Evolutionary conservation across 2,797 vertebrate genomes (phyloP).

Genomic region (Micromesistius poutassou): DNA sequence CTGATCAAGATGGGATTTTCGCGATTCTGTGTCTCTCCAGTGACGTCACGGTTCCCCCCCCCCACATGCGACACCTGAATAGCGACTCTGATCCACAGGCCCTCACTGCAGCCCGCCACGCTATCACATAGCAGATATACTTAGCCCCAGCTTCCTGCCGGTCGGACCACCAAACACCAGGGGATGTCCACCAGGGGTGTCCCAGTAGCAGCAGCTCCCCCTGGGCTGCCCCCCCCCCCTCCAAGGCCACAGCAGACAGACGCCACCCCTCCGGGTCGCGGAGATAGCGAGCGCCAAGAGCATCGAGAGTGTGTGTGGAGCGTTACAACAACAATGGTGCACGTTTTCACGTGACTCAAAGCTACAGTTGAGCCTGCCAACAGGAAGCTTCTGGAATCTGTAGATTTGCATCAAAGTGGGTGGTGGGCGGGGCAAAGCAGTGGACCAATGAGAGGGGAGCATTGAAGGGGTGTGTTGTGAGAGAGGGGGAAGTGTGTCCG

Average conservation of each 20-base stretch:
- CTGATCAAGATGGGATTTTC: not conserved
- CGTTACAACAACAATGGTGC: not conserved
- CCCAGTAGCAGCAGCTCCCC: not conserved
- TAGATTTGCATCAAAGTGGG: slow-evolving; percentile 51
- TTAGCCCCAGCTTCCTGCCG: not conserved
- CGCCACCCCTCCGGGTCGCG: not conserved
- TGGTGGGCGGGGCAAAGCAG: slow-evolving; percentile 37
- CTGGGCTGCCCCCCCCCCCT: not conserved
- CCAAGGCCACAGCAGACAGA: not conserved
- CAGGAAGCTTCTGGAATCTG: slow-evolving; percentile 51
- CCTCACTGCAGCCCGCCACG: not conserved
- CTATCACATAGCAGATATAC: not conserved
- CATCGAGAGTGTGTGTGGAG: not conserved
- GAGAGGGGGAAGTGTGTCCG: slow-evolving; percentile 41
- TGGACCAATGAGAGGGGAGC: slow-evolving; percentile 62
- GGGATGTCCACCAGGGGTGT: too few species aligned
- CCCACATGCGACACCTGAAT: too few species aligned
- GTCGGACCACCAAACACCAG: not conserved
- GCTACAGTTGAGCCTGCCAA: slow-evolving; percentile 37
- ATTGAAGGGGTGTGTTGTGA: slow-evolving; percentile 59
- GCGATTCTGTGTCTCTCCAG: not conserved
- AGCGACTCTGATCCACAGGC: not conserved
- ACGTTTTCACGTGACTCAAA: slow-evolving; percentile 10
- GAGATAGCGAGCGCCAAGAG: not conserved
- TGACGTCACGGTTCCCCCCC: not conserved